Conservation (phyloP, 2,797 vertebrate species). For the Apogon hyalosoma region DNA sequence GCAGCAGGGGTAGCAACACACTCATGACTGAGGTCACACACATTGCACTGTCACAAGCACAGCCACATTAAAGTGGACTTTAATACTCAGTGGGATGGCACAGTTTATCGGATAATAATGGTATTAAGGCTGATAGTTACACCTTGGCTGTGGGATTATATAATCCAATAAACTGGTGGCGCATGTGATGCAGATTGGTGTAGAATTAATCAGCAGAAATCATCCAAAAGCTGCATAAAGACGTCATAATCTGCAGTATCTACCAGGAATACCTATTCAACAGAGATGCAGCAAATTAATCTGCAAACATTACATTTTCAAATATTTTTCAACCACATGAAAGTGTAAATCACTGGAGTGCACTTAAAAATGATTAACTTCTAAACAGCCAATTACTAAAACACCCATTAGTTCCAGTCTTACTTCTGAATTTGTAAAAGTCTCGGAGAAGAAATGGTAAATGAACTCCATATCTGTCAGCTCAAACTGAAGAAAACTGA, state of each 20-base stretch:
- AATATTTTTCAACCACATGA: not conserved
- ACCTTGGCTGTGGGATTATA: conserved; percentile 33
- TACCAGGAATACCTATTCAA: not conserved
- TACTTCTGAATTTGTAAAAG: conserved; percentile 1
- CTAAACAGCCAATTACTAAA: not conserved
- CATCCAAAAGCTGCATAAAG: conserved; percentile 1
- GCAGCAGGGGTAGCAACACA: conserved; percentile 30
- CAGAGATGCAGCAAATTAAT: not conserved
- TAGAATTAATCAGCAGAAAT: conserved; percentile 9
- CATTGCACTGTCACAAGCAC: conserved; percentile 26
- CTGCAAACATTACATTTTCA: not conserved
- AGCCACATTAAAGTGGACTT: conserved; percentile 40
- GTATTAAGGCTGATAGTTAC: conserved; percentile 45
- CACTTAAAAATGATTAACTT: not conserved
- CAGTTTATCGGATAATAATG: conserved; percentile 51
- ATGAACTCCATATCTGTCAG: conserved; percentile 30
- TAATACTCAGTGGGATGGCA: conserved; percentile 27
- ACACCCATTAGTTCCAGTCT: not conserved
- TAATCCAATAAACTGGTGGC: conserved; percentile 36
- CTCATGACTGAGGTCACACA: conserved; percentile 55
- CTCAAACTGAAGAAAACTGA: conserved; percentile 27
- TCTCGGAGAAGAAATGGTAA: conserved; percentile 16
- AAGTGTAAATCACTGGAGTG: not conserved
- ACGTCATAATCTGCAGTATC: not conserved
- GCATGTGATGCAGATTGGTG: conserved; percentile 27